Evolutionary conservation across 2,113 vertebrate species (phyloP).

Genomic region (Syngnathus floridae): DNA sequence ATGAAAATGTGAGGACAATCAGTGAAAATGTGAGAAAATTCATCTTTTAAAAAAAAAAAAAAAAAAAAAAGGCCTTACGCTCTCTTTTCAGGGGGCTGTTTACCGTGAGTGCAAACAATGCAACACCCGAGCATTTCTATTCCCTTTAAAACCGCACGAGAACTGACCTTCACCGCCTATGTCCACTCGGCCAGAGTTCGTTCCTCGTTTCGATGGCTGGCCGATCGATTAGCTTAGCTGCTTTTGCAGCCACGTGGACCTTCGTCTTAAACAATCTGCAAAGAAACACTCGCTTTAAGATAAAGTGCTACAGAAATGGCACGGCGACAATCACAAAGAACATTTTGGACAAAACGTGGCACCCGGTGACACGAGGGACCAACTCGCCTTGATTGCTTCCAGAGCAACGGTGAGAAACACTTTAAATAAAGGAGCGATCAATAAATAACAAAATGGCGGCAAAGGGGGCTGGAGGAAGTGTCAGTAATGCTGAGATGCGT

Average conservation of each 20-base stretch:
- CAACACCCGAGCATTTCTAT: conserved; percentile 23
- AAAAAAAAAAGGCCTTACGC: conserved; percentile 37
- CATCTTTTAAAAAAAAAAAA: background rate
- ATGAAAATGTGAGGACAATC: conserved; percentile 26
- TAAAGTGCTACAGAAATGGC: conserved; percentile 46
- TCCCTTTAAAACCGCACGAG: conserved; percentile 59
- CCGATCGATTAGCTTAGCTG: background rate
- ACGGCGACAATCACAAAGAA: conserved; percentile 17
- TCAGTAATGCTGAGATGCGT: conserved; percentile 5
- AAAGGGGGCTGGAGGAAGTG: conserved; percentile 10
- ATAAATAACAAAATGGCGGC: conserved; percentile 44
- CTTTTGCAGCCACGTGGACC: background rate
- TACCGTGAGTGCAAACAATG: conserved; percentile 45
- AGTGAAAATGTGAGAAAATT: background rate
- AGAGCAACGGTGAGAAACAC: conserved; percentile 1
- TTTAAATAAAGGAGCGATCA: conserved; percentile 38
- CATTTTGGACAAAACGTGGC: background rate
- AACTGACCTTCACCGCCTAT: conserved; percentile 16
- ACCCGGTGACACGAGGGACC: background rate
- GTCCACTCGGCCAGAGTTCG: background rate
- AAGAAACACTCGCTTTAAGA: background rate
- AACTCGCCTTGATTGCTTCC: background rate
- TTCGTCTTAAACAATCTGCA: conserved; percentile 7
- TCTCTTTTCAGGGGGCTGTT: conserved; percentile 32
- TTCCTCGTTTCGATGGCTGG: background rate